These are phyloP conservation scores for Tylochromis polylepis DNA, from an alignment of 2,113 vertebrate species.

Conservation along the genomic window DNA sequence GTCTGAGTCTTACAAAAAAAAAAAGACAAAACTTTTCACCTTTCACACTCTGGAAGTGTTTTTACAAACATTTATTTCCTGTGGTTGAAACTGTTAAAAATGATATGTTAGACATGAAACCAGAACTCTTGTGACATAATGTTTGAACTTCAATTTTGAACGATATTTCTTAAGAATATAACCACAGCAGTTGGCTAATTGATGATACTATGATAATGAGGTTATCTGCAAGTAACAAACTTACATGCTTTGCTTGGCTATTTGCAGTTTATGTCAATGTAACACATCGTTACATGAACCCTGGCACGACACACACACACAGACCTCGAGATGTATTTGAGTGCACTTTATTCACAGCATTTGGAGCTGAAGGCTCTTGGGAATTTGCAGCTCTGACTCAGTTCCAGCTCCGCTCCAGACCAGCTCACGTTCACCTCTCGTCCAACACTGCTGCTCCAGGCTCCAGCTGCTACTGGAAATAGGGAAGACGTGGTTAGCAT, in stretches of 20 bases:
- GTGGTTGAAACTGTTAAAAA: accelerated
- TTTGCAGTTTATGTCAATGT: background rate
- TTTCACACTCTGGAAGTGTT: background rate
- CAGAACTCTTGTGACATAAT: background rate
- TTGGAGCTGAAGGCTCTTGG: background rate
- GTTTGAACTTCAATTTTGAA: background rate
- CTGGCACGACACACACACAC: background rate
- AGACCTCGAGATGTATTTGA: background rate
- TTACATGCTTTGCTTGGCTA: background rate
- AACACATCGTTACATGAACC: background rate
- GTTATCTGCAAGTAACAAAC: background rate
- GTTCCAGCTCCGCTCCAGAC: no score
- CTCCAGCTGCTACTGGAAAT: background rate
- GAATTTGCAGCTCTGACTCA: background rate
- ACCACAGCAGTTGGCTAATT: background rate
- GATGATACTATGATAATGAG: background rate
- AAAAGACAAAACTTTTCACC: background rate
- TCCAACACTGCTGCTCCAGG: background rate
- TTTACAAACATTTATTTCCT: background rate
- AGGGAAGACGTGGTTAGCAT: background rate
- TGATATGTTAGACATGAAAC: background rate
- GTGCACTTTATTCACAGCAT: background rate
- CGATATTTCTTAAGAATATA: background rate
- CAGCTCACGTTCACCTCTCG: background rate
- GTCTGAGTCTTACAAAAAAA: background rate